Conservation (phyloP, 2,113 vertebrate genomes). For the Chloropsis hardwickii region DNA sequence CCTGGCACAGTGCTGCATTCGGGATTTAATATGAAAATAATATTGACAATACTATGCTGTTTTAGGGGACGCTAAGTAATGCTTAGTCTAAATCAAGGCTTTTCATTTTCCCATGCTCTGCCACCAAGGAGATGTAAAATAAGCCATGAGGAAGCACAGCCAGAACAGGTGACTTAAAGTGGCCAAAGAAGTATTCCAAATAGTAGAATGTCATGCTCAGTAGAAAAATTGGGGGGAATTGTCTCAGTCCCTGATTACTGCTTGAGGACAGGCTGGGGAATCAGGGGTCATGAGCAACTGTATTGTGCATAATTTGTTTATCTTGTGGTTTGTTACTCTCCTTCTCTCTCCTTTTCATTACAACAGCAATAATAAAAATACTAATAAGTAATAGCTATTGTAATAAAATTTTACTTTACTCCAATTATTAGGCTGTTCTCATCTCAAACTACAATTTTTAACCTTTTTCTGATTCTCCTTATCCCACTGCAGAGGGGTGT, state of each 20-base stretch:
- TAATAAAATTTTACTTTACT: background rate
- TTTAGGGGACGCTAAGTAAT: background rate
- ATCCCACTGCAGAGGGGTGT: background rate
- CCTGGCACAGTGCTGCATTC: background rate
- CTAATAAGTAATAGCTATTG: background rate
- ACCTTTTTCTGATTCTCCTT: background rate
- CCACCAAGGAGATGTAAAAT: background rate
- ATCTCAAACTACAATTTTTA: background rate
- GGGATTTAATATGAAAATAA: background rate
- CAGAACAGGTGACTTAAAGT: background rate
- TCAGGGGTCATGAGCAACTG: background rate
- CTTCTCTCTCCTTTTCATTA: background rate
- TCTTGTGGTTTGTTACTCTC: background rate
- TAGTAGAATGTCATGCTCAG: background rate
- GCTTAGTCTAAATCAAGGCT: background rate
- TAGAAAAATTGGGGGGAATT: background rate
- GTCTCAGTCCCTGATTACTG: background rate
- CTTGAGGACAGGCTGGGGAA: too few species aligned
- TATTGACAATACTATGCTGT: background rate
- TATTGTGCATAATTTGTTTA: background rate
- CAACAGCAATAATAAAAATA: background rate
- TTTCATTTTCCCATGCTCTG: background rate
- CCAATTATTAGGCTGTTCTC: background rate
- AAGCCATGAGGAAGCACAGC: background rate
- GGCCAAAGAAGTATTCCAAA: background rate